These are phyloP conservation scores for Scyliorhinus canicula DNA, from an alignment of 2,797 vertebrate species.

Conservation along the genomic window DNA sequence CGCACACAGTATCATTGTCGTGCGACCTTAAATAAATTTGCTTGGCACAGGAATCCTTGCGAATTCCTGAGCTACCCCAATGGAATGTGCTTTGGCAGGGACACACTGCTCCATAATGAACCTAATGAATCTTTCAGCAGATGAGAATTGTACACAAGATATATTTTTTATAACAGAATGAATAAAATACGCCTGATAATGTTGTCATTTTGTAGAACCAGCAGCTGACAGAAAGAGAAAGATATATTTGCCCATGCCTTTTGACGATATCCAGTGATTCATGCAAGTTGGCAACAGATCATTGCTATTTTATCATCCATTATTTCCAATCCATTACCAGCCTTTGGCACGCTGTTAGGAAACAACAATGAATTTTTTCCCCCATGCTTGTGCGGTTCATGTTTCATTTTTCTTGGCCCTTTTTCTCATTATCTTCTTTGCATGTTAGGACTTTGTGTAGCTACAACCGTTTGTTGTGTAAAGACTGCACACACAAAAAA, in stretches of 20 bases:
- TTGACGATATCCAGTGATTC: conserved; percentile 33
- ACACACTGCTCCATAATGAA: conserved; percentile 3
- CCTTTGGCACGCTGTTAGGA: conserved; percentile 33
- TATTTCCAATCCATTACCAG: conserved; percentile 39
- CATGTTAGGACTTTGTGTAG: background rate
- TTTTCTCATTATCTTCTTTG: background rate
- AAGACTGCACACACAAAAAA: background rate
- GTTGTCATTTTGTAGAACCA: conserved; percentile 20
- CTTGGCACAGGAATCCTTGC: conserved; percentile 36
- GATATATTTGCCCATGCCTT: conserved; percentile 18
- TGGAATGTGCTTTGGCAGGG: background rate
- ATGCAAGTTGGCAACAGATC: conserved; percentile 32
- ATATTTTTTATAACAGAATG: conserved; percentile 23
- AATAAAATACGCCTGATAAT: conserved; percentile 31
- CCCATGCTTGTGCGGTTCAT: background rate
- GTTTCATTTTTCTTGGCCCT: background rate
- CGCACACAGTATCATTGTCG: background rate
- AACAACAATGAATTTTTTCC: conserved; percentile 21
- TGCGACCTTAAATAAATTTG: conserved; percentile 18
- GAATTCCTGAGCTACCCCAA: conserved; percentile 27
- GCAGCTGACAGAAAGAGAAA: conserved; percentile 27
- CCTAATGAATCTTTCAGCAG: conserved; percentile 32
- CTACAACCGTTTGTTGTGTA: background rate
- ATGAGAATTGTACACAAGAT: conserved; percentile 17
- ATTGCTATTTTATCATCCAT: conserved; percentile 38